phyloP scores from a whole-genome alignment of 2,888 invertebrate genomes.

The Lasioglossum marginatum region DNA sequence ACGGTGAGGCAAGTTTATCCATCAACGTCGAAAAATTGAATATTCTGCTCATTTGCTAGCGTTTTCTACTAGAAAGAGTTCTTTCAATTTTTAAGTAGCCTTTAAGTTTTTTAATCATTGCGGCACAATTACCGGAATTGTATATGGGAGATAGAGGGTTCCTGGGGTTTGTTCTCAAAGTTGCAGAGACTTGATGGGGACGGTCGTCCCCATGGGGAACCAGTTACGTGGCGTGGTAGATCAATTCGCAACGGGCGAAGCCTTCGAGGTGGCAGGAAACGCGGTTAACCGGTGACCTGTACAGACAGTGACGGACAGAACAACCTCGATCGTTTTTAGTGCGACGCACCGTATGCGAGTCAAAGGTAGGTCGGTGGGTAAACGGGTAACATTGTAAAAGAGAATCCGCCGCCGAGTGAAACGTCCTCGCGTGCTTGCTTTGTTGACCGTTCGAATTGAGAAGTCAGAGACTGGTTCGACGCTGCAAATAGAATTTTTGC shows the following conservation, averaged over 20 bases:
- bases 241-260: conserved; percentile 17
- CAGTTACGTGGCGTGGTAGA: conserved; percentile 1
- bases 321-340: conserved; percentile 84
- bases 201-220: not conserved
- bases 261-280: conserved; percentile 58
- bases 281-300: conserved; percentile 76
- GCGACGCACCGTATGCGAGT: conserved; percentile 61
- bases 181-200: not conserved
- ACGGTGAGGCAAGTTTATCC: not conserved
- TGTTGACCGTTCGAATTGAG: conserved; percentile 39
- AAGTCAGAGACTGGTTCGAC: not conserved
- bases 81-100: not conserved
- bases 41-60: not conserved
- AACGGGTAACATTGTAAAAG: conserved; percentile 50
- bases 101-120: not conserved
- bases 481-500: conserved; percentile 20
- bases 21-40: not conserved
- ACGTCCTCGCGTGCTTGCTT: conserved; percentile 17
- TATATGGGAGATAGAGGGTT: not conserved
- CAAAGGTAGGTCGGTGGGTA: conserved; percentile 64
- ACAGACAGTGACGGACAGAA: conserved; percentile 70
- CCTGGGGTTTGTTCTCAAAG: not conserved
- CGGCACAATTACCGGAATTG: not conserved
- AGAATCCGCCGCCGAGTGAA: conserved; percentile 43
- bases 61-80: not conserved